phyloP scores from a whole-genome alignment of 2,113 vertebrate genomes.

The Peucedramus taeniatus region DNA sequence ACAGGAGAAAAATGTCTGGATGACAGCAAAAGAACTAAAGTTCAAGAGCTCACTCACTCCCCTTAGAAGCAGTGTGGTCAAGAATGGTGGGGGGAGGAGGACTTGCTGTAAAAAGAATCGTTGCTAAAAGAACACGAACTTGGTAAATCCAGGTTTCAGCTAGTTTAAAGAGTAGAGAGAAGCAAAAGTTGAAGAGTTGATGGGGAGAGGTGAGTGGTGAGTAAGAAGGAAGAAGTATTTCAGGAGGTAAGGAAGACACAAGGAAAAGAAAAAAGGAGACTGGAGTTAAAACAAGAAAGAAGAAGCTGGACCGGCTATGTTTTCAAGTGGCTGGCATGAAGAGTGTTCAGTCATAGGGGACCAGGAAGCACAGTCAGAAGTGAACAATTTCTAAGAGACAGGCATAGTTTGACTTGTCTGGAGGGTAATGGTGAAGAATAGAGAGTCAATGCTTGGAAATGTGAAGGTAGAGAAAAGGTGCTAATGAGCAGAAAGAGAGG shows the following conservation, averaged over 20 bases:
- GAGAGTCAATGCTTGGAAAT: not conserved
- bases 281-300: not conserved
- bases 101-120: not conserved
- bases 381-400: not conserved
- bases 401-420: not conserved
- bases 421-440: not conserved
- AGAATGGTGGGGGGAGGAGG: not conserved
- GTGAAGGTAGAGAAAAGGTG: not conserved
- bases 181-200: not conserved
- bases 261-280: not conserved
- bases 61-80: not conserved
- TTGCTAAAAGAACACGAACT: not conserved
- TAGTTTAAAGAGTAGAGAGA: not conserved
- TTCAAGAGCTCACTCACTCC: not conserved
- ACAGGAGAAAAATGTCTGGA: not conserved
- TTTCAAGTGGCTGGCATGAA: not conserved
- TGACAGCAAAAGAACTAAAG: not conserved
- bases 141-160: not conserved
- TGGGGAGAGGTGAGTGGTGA: not conserved
- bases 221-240: not conserved
- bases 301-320: not conserved
- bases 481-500: not conserved
- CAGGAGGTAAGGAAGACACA: not conserved
- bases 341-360: not conserved
- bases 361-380: not conserved